A percentile compares a stretch with the other conserved stretches of the same genome.
Evolutionary conservation across 37 sponge, comb jelly and placozoan genomes (phyloP).

Genomic region (Ianthella basta): DNA sequence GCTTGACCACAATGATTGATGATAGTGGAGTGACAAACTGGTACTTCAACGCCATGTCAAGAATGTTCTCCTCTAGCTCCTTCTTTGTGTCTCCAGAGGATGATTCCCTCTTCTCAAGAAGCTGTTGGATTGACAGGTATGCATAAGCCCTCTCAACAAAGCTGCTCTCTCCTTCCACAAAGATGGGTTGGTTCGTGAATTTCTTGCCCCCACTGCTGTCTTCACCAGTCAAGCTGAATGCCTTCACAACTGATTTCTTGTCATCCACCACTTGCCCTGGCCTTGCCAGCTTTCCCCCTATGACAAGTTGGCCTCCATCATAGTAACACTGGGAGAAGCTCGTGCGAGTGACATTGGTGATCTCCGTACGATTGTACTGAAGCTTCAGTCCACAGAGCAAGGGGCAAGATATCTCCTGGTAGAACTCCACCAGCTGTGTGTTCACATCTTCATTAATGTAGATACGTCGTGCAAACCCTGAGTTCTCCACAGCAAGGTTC

Average conservation of each 20-base stretch:
- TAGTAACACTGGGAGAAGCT: slow-evolving; percentile 7
- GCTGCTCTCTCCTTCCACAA: slow-evolving; percentile 1
- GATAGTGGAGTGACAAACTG: slow-evolving; percentile 27
- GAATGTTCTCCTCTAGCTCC: background rate
- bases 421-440: slow-evolving; percentile 16
- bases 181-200: background rate
- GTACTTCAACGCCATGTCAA: slow-evolving; percentile 9
- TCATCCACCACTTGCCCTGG: background rate
- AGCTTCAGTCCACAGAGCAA: slow-evolving; percentile 16
- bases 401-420: slow-evolving; percentile 14
- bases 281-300: background rate
- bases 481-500: slow-evolving; percentile 8
- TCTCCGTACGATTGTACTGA: background rate
- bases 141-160: slow-evolving; percentile 32
- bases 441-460: slow-evolving; percentile 9
- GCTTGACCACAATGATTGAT: slow-evolving; percentile 26
- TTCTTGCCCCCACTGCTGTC: background rate
- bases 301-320: slow-evolving; percentile 9
- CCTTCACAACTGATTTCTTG: background rate
- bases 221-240: background rate
- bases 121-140: background rate
- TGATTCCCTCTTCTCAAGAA: background rate
- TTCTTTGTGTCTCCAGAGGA: background rate
- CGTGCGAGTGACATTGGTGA: slow-evolving; percentile 14
- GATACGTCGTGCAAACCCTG: slow-evolving; percentile 19